Evolutionary conservation across 2,113 vertebrate genomes (phyloP).

Genomic region (Calidris pygmaea): DNA sequence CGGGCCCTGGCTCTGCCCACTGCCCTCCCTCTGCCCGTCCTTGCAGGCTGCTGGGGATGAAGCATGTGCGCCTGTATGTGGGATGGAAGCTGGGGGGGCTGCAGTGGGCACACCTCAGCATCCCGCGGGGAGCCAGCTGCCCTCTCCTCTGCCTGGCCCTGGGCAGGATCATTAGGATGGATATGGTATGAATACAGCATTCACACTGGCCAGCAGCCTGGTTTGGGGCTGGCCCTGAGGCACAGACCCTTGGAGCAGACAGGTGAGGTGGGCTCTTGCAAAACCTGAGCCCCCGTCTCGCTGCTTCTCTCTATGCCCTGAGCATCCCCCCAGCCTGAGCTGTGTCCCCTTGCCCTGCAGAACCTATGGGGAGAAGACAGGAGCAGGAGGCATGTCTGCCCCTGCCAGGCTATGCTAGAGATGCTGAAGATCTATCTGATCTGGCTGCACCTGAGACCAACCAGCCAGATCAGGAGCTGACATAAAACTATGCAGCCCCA

Average conservation of each 20-base stretch:
- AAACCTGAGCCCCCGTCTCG: not conserved
- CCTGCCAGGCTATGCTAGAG: not conserved
- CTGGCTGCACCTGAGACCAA: not conserved
- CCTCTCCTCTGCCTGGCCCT: not conserved
- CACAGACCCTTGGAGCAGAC: not conserved
- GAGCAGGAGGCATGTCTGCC: not conserved
- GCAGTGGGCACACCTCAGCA: not conserved
- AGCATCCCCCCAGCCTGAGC: not conserved
- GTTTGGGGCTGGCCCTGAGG: not conserved
- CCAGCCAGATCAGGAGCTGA: not conserved
- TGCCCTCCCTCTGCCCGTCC: not conserved
- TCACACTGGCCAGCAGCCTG: rapidly evolving
- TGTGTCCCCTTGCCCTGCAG: not conserved
- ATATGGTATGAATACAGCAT: rapidly evolving
- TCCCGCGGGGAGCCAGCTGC: not conserved
- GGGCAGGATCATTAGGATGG: not conserved
- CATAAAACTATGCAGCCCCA: rapidly evolving
- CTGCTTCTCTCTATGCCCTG: not conserved
- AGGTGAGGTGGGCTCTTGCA: not conserved
- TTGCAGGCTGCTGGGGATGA: not conserved
- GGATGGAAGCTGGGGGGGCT: not conserved
- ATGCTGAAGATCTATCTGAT: not conserved
- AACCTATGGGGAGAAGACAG: rapidly evolving
- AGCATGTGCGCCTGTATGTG: not conserved
- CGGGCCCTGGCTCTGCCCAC: not conserved